Conservation (phyloP, 2,888 invertebrate species). For the Phengaris alcon region DNA sequence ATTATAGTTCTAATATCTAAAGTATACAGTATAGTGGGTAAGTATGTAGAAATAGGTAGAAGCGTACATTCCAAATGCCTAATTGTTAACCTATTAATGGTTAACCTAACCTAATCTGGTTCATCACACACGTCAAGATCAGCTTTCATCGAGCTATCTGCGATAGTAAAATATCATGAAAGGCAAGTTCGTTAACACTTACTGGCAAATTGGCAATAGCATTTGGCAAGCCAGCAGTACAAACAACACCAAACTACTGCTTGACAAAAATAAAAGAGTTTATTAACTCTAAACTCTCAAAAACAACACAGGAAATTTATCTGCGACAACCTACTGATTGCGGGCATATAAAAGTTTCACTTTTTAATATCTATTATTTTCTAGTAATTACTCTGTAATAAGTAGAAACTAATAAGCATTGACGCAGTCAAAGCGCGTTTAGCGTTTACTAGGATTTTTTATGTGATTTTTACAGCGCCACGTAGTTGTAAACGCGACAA, state of each 20-base stretch:
- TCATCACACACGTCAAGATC: background rate
- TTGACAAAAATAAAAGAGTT: background rate
- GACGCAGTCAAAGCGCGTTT: too few species aligned
- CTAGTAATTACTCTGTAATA: background rate
- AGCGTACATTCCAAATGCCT: too few species aligned
- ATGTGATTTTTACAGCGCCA: too few species aligned
- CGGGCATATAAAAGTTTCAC: background rate
- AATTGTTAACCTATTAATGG: too few species aligned
- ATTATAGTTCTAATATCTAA: too few species aligned
- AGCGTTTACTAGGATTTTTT: too few species aligned
- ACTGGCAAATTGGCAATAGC: background rate
- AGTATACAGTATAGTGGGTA: too few species aligned
- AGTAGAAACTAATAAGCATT: too few species aligned
- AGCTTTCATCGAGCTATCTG: background rate
- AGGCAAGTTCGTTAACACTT: conserved; percentile 6
- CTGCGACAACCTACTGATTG: background rate
- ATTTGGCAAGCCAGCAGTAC: conserved; percentile 9
- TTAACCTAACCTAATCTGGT: background rate
- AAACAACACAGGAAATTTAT: background rate
- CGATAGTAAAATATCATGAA: conserved; percentile 6
- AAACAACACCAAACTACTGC: background rate
- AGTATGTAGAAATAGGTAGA: too few species aligned
- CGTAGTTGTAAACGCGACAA: too few species aligned
- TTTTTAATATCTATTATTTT: background rate
- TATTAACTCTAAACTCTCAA: background rate